phyloP scores from a whole-genome alignment of 2,888 invertebrate species.

The Bhutanitis thaidina region DNA sequence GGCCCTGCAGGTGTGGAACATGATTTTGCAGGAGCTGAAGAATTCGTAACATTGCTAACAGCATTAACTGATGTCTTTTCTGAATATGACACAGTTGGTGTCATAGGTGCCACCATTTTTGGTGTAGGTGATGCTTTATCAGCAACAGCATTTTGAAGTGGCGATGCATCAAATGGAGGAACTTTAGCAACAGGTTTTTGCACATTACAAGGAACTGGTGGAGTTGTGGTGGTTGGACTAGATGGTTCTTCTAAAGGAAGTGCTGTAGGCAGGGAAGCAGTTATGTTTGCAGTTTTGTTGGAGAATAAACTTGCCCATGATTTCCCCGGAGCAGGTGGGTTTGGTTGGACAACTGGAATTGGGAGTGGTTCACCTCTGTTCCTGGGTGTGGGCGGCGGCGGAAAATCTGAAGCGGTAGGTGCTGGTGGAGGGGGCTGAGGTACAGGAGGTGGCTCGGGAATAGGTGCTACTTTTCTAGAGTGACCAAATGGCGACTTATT shows the following conservation, averaged over 20 bases:
- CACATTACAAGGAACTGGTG: conserved; percentile 45
- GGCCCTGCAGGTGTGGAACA: conserved; percentile 29
- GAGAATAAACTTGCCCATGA: conserved; percentile 86
- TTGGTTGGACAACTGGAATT: conserved; percentile 49
- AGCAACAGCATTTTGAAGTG: conserved; percentile 42
- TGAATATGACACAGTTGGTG: conserved; percentile 49
- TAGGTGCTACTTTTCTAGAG: conserved; percentile 52
- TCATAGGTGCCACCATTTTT: conserved; percentile 26
- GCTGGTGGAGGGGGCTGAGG: conserved; percentile 68
- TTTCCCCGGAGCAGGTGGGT: conserved; percentile 68
- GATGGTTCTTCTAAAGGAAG: conserved; percentile 50
- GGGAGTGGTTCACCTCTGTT: conserved; percentile 58
- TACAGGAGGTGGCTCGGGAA: conserved; percentile 52
- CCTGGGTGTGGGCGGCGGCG: conserved; percentile 69
- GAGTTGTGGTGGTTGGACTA: conserved; percentile 46
- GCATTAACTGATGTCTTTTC: conserved; percentile 63
- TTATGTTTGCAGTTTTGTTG: conserved; percentile 42
- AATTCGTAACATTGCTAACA: conserved; percentile 38
- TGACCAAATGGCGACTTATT: conserved; percentile 72
- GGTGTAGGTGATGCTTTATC: conserved; percentile 49
- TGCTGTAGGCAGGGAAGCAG: conserved; percentile 33
- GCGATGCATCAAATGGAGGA: conserved; percentile 79
- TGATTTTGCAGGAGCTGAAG: conserved; percentile 35
- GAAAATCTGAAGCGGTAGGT: conserved; percentile 74
- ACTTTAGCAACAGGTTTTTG: conserved; percentile 82